These are phyloP conservation scores for Melanostoma mellinum DNA, from an alignment of 2,888 invertebrate genomes.

Conservation along the genomic window DNA sequence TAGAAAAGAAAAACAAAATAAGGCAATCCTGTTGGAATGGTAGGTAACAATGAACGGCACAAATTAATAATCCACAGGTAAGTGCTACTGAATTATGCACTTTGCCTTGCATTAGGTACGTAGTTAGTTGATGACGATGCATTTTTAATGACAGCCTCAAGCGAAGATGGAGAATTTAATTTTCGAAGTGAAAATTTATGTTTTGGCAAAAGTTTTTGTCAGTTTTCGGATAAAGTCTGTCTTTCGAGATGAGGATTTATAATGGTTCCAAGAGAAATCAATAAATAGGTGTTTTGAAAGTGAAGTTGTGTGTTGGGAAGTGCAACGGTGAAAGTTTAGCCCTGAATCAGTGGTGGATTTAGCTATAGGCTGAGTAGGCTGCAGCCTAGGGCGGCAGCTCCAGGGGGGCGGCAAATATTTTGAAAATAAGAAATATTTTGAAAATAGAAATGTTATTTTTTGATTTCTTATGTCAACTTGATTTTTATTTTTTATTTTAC, in stretches of 20 bases:
- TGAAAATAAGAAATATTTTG: too few species aligned
- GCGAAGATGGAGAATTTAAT: slow-evolving; percentile 1
- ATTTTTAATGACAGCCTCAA: slow-evolving; percentile 36
- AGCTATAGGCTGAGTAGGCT: too few species aligned
- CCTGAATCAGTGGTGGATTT: too few species aligned
- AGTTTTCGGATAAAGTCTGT: slow-evolving; percentile 12
- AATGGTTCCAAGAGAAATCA: too few species aligned
- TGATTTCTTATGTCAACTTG: too few species aligned
- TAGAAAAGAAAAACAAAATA: slow-evolving; percentile 10
- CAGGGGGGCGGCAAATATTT: too few species aligned
- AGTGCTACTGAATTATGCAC: slow-evolving; percentile 43
- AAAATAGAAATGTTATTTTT: too few species aligned
- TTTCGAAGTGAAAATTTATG: slow-evolving; percentile 12
- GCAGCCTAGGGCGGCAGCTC: too few species aligned
- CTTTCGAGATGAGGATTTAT: neutral
- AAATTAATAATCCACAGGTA: slow-evolving; percentile 35
- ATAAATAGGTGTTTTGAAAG: too few species aligned
- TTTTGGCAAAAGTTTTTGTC: slow-evolving; percentile 18
- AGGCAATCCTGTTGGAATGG: slow-evolving; percentile 45
- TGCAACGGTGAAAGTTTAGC: too few species aligned
- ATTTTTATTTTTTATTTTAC: too few species aligned
- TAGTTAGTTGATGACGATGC: slow-evolving; percentile 9
- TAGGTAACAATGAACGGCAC: slow-evolving; percentile 34
- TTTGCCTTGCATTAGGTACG: neutral
- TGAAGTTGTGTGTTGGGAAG: too few species aligned